Base-by-base conservation (phyloP, 2,888 invertebrate genomes). In the Linnaemya vulpina region DNA sequence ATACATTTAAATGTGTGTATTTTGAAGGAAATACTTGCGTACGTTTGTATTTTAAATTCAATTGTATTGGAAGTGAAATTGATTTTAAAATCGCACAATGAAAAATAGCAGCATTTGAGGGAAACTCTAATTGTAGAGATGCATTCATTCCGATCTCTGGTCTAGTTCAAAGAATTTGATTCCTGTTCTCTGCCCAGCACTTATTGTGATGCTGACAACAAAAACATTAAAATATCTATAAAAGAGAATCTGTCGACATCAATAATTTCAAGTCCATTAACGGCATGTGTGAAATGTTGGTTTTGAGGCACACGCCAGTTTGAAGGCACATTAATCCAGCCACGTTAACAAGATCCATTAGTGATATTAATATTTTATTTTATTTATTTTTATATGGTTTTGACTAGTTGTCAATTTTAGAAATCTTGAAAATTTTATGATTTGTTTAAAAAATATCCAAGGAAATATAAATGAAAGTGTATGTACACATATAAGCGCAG, bases 331-430 rank as follows among this genome's bases (percentile, higher is more conserved):
- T 76, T 82, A 76, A 49, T 11, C 46, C 13, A 60, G 40, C 20
- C 63, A 51, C 62, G 78, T 82, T 85, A 82, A 85, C 74, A 85
- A 78, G 78, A 82, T 81, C 85, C 82, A 81, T 82, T 85, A 85
- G 63, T 76, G 25, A 60, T 51, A 38, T 38, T 10, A 38, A 38
- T 38, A 38, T 43, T 43, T 43, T 43, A 3, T 8, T 38, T 3
- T 58, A 15, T 67, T 80, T 58, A 55, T 65, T 43, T 46, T 0
- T 30, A 43, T 49, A 35, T n/a, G n/a, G n/a, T 62, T 38, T 63
- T 71, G 43, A 63, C 63, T 3, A 73, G 65, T 17, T 58, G 80
- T 80, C 46, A 80, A 46, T 80, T 73, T 65, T 25, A 22, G 20
- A 30, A 53, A 17, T 13, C n/a, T 35, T 25, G 53, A 62, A 20